Evolutionary conservation across 2,888 invertebrate genomes (phyloP).

Genomic region (Synanthedon myopaeformis): DNA sequence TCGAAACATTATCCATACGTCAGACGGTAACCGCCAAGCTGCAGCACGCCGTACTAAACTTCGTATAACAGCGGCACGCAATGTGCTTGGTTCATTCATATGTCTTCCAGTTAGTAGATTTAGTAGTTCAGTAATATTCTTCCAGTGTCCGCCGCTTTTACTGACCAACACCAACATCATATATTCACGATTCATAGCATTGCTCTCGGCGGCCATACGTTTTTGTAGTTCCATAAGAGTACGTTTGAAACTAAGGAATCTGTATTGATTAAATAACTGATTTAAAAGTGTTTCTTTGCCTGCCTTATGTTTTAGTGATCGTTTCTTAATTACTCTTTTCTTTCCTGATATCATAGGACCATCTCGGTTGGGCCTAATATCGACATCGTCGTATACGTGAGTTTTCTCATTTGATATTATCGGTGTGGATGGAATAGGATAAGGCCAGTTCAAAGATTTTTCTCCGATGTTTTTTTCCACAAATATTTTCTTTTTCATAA

Average conservation of each 20-base stretch:
- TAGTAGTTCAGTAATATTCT: conserved; percentile 26
- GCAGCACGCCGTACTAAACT: conserved; percentile 5
- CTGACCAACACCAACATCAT: conserved; percentile 48
- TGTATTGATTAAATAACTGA: conserved; percentile 33
- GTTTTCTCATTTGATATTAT: neutral
- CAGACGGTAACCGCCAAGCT: conserved; percentile 4
- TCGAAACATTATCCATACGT: conserved; percentile 2
- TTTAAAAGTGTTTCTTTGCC: conserved; percentile 22
- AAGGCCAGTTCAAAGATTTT: conserved; percentile 23
- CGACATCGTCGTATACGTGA: neutral
- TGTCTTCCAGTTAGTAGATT: conserved; percentile 17
- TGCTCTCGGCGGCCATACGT: conserved; percentile 25
- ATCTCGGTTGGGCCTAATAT: neutral
- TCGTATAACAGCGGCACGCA: conserved; percentile 5
- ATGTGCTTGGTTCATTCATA: conserved; percentile 3
- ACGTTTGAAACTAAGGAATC: conserved; percentile 32
- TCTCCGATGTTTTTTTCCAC: conserved; percentile 26
- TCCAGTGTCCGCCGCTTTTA: conserved; percentile 35
- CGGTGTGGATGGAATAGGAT: conserved; percentile 13
- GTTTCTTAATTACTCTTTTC: neutral
- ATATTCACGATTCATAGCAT: conserved; percentile 30
- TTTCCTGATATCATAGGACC: neutral
- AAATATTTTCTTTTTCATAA: conserved; percentile 31
- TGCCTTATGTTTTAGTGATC: neutral
- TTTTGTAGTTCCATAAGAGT: conserved; percentile 31